Evolutionary conservation across 2,888 invertebrate species (phyloP).

Genomic region (Eueremaeus valkanovi): DNA sequence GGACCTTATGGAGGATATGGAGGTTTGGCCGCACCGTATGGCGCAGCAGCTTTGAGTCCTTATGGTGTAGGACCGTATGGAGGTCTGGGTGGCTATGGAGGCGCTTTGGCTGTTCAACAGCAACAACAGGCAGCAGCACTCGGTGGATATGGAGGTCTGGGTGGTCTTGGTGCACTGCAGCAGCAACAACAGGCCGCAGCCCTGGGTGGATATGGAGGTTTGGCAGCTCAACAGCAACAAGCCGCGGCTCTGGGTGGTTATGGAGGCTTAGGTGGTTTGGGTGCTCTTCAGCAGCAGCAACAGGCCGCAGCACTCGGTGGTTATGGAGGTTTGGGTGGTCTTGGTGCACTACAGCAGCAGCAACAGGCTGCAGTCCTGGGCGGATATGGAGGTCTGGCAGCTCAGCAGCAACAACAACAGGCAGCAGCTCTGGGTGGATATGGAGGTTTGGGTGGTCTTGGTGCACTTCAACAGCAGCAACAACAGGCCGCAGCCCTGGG

Average conservation of each 20-base stretch:
- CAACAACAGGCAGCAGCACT: neutral
- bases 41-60: neutral
- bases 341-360: neutral
- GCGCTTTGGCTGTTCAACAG: neutral
- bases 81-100: neutral
- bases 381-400: neutral
- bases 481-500: neutral
- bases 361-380: neutral
- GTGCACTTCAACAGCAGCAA: neutral
- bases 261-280: neutral
- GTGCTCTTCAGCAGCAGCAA: neutral
- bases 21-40: neutral
- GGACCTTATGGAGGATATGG: neutral
- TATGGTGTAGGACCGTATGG: neutral
- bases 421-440: neutral
- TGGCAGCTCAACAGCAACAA: neutral
- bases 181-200: neutral
- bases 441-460: neutral
- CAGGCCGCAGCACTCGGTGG: neutral
- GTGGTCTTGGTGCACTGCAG: too few relatives aligned
- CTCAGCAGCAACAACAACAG: constrained; percentile 21
- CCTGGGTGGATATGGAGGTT: neutral
- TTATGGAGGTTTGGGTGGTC: neutral
- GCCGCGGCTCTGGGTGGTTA: neutral
- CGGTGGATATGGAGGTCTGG: neutral